A percentile compares a stretch with the other conserved stretches of the same genome.
Conservation (phyloP, 2,113 vertebrate genomes). For the Arenaria interpres region DNA sequence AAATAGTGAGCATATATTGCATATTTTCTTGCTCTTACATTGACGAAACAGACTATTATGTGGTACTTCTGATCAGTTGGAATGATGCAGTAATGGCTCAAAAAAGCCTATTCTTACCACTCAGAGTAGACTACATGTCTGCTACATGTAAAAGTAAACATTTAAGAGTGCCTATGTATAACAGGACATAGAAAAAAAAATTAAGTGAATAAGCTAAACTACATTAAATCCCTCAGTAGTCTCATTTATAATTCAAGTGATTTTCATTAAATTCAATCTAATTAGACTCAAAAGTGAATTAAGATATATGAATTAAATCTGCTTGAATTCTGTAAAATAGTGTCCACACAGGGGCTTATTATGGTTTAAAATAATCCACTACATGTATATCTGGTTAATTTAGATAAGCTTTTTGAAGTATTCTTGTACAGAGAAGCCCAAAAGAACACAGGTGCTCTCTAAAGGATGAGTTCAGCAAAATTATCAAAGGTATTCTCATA, state of each 20-base stretch:
- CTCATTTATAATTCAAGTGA: not conserved
- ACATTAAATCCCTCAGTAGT: not conserved
- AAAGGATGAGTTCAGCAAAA: not conserved
- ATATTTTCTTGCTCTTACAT: not conserved
- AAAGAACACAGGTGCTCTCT: not conserved
- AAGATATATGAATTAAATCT: not conserved
- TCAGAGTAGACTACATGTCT: not conserved
- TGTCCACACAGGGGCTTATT: not conserved
- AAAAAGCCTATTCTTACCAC: not conserved
- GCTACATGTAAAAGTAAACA: not conserved
- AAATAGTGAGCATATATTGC: not conserved
- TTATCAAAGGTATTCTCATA: not conserved
- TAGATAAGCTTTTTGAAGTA: not conserved
- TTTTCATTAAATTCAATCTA: not conserved
- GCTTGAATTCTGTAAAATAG: not conserved
- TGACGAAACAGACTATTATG: not conserved
- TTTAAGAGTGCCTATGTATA: not conserved
- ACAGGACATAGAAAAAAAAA: not conserved
- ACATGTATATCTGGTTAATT: not conserved
- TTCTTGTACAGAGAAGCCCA: not conserved
- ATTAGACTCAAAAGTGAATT: not conserved
- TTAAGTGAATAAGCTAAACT: not conserved
- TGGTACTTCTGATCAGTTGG: not conserved
- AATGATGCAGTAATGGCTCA: not conserved
- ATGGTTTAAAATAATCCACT: not conserved